These are phyloP conservation scores for Oryzias woworae DNA, from an alignment of 2,113 vertebrate genomes.

Conservation along the genomic window DNA sequence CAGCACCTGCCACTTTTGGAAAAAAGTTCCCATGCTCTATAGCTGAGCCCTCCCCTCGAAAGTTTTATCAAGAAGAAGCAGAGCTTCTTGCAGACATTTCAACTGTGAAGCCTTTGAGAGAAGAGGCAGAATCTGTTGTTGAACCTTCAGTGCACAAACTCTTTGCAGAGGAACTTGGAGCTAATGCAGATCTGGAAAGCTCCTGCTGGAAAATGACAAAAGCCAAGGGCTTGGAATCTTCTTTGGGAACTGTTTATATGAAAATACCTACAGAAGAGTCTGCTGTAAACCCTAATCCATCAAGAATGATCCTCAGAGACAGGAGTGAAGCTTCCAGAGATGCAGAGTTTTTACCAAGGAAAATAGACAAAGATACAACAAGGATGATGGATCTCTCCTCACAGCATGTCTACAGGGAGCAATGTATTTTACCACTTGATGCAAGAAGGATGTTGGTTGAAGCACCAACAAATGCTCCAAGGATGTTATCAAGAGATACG, in stretches of 20 bases:
- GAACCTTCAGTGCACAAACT: slow-evolving; percentile 47
- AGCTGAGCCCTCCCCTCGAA: slow-evolving; percentile 54
- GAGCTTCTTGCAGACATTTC: slow-evolving; percentile 55
- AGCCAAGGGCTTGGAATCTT: slow-evolving; percentile 41
- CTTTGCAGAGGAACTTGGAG: slow-evolving; percentile 44
- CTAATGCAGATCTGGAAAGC: slow-evolving; percentile 29
- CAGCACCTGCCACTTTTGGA: slow-evolving; percentile 47
- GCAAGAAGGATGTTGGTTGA: slow-evolving; percentile 58
- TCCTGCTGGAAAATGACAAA: slow-evolving; percentile 39
- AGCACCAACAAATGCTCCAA: slow-evolving; percentile 25
- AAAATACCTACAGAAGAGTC: slow-evolving; percentile 41
- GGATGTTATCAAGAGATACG: slow-evolving; percentile 53
- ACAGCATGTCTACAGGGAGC: slow-evolving; percentile 53
- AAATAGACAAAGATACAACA: slow-evolving; percentile 39
- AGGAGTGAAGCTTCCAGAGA: slow-evolving; percentile 46
- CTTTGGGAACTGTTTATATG: slow-evolving; percentile 30
- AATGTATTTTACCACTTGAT: slow-evolving; percentile 53
- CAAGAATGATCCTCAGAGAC: slow-evolving; percentile 47
- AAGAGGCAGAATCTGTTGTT: slow-evolving; percentile 42
- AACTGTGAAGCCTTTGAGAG: slow-evolving; percentile 42
- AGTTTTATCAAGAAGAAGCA: slow-evolving; percentile 56
- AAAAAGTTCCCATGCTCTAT: slow-evolving; percentile 50
- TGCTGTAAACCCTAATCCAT: slow-evolving; percentile 18
- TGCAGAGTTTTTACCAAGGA: slow-evolving; percentile 34
- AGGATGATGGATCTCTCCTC: slow-evolving; percentile 45